A percentile compares a stretch with the other conserved stretches of the same genome.
Conservation (phyloP, 2,888 invertebrate genomes). For the Ectemnius continuus region DNA sequence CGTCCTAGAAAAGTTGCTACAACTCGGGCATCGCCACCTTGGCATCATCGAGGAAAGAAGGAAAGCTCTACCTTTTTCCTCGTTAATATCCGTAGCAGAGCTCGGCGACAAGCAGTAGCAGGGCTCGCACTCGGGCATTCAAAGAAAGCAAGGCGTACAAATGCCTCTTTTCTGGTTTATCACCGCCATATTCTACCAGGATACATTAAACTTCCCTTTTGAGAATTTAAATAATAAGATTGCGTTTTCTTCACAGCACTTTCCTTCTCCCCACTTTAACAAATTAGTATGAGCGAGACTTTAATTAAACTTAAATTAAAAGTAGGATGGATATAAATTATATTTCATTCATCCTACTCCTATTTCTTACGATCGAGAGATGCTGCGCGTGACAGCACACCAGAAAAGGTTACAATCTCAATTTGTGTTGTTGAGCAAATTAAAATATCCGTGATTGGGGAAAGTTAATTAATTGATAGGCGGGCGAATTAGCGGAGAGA, state of each 20-base stretch:
- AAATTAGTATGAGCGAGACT: too few relatives aligned
- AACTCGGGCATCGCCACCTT: slow-evolving; percentile 22
- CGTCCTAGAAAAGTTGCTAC: slow-evolving; percentile 45
- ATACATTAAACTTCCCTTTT: slow-evolving; percentile 26
- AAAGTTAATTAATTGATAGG: too few relatives aligned
- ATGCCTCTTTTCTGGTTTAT: slow-evolving; percentile 31
- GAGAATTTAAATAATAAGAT: not conserved
- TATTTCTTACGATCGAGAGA: too few relatives aligned
- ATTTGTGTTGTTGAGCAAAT: too few relatives aligned
- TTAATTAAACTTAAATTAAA: too few relatives aligned
- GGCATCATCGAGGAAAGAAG: not conserved
- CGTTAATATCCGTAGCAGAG: slow-evolving; percentile 52
- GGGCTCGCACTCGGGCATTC: not conserved
- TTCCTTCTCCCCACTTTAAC: not conserved
- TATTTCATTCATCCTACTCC: too few relatives aligned
- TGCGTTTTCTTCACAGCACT: not conserved
- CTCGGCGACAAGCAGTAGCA: slow-evolving; percentile 20
- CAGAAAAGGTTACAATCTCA: too few relatives aligned
- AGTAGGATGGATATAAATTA: too few relatives aligned
- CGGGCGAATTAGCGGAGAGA: too few relatives aligned
- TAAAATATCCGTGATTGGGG: too few relatives aligned
- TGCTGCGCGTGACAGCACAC: too few relatives aligned
- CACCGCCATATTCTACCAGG: slow-evolving; percentile 33
- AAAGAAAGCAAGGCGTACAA: slow-evolving; percentile 22
- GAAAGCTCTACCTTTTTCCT: slow-evolving; percentile 33